Conservation (phyloP, 2,797 vertebrate species). For the Hypotaenidia philippensis region DNA sequence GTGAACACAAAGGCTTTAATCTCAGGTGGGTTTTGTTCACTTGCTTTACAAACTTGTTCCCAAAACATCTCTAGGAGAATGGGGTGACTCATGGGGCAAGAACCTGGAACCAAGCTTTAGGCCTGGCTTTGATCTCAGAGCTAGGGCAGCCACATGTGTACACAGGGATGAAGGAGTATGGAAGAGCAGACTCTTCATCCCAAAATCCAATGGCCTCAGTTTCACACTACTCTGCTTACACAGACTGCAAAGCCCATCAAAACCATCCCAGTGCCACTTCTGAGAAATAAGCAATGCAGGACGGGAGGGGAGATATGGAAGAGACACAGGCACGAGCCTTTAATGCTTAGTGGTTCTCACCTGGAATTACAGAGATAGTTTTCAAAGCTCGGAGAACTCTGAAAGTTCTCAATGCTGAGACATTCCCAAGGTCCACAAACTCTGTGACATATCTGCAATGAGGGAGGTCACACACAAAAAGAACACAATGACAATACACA, state of each 20-base stretch:
- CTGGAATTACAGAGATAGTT: constrained; percentile 99
- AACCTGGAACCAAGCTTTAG: background rate
- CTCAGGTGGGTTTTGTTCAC: background rate
- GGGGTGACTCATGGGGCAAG: background rate
- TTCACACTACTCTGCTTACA: background rate
- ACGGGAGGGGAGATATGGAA: constrained; percentile 70
- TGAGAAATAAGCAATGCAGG: constrained; percentile 82
- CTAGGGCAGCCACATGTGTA: accelerated
- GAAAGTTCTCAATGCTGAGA: constrained; percentile 99
- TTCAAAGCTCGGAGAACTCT: constrained; percentile 99
- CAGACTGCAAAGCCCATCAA: constrained; percentile 93
- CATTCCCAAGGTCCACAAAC: constrained; percentile 99
- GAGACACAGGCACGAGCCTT: constrained; percentile 75
- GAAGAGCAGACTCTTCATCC: background rate
- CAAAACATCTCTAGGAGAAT: background rate
- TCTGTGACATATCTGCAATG: constrained; percentile 99
- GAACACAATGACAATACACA: constrained; percentile 94
- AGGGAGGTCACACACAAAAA: constrained; percentile 97
- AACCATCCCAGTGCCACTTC: constrained; percentile 84
- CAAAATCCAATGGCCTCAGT: background rate
- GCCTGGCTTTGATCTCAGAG: background rate
- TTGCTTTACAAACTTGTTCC: background rate
- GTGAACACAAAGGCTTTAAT: background rate
- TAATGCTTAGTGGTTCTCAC: constrained; percentile 92
- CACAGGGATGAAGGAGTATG: accelerated